Percentiles rank a stretch among this genome's conserved stretches.
Evolutionary conservation across 1,140 invertebrate species (phyloP).

Genomic region (Eciton burchellii): DNA sequence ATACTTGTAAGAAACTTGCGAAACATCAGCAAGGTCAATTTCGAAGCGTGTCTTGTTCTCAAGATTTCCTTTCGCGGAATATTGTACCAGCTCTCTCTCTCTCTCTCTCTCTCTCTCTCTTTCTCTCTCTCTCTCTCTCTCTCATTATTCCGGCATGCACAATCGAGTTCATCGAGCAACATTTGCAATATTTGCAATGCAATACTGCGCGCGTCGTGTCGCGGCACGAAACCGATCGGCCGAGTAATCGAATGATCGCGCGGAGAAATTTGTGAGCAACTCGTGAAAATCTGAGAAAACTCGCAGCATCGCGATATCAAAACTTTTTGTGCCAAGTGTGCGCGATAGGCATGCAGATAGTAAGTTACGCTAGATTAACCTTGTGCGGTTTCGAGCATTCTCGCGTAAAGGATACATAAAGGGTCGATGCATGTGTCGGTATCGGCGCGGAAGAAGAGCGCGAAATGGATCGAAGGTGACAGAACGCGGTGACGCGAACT

Average conservation of each 20-base stretch:
- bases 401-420: neutral
- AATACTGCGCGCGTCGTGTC: slow-evolving; percentile 1
- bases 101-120: too few species aligned
- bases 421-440: slow-evolving; percentile 10
- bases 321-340: slow-evolving; percentile 50
- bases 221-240: neutral
- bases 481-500: slow-evolving; percentile 49
- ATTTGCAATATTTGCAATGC: neutral
- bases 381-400: slow-evolving; percentile 22
- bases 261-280: slow-evolving; percentile 21
- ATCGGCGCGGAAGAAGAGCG: slow-evolving; percentile 61
- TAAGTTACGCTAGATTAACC: slow-evolving; percentile 58
- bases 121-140: too few species aligned
- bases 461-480: slow-evolving; percentile 56
- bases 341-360: neutral
- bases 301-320: slow-evolving; percentile 21
- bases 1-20: too few species aligned
- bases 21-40: too few species aligned
- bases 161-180: neutral
- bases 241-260: slow-evolving; percentile 1
- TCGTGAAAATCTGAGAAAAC: slow-evolving; percentile 16
- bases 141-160: too few species aligned
- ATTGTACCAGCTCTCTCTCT: too few species aligned
- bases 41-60: too few species aligned
- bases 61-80: too few species aligned